These are phyloP conservation scores for Trachelus troglodyta DNA, from an alignment of 2,888 invertebrate genomes.

Conservation along the genomic window DNA sequence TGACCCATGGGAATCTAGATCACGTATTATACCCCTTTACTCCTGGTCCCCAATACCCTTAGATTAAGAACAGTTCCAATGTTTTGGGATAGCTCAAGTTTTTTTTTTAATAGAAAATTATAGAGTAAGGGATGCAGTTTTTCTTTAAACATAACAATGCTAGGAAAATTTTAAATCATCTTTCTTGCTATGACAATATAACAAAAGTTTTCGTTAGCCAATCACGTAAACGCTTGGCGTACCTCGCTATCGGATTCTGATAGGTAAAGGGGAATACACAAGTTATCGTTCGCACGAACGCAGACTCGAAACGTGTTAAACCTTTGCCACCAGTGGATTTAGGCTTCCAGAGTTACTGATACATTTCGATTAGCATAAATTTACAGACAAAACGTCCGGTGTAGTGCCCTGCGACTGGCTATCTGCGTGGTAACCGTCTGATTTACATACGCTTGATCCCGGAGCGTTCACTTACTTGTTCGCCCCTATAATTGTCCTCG, in stretches of 20 bases:
- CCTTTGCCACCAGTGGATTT: slow-evolving; percentile 42
- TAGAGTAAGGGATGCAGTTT: neutral
- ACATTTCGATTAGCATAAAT: slow-evolving; percentile 65
- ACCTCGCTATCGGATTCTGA: neutral
- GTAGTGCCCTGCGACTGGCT: slow-evolving; percentile 48
- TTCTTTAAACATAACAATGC: neutral
- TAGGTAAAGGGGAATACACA: neutral
- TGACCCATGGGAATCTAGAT: slow-evolving; percentile 19
- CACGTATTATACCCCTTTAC: slow-evolving; percentile 2
- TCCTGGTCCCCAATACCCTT: neutral
- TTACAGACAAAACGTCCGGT: slow-evolving; percentile 63
- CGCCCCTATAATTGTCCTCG: slow-evolving; percentile 17
- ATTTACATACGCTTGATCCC: slow-evolving; percentile 63
- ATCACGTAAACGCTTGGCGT: neutral
- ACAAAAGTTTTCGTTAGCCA: neutral
- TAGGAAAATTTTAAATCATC: neutral
- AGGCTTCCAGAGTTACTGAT: slow-evolving; percentile 57
- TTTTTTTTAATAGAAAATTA: neutral
- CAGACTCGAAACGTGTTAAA: slow-evolving; percentile 23
- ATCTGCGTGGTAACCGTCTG: slow-evolving; percentile 59
- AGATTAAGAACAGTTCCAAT: neutral
- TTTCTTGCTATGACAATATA: neutral
- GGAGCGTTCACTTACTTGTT: slow-evolving; percentile 24
- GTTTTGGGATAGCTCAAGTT: neutral
- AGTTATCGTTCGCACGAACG: slow-evolving; percentile 1